Evolutionary conservation across 2,113 vertebrate species (phyloP), one percentile per base, ranked within the genome.

Genomic region (Elephas maximus): DNA sequence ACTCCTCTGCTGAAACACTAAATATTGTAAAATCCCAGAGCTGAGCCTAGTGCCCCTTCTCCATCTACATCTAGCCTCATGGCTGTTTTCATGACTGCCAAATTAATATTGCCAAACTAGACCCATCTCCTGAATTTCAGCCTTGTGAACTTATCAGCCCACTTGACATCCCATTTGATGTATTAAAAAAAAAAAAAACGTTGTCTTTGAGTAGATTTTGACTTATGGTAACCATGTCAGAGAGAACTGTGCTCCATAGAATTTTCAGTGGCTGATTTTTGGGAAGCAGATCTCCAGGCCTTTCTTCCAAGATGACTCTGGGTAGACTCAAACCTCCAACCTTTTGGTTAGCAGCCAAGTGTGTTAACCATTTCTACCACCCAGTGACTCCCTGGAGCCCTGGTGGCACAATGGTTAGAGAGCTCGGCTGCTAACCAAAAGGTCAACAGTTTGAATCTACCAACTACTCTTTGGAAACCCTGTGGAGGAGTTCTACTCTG

Each of bases 71-170:
- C 48, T 78, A 81, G 44, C 28, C 48, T 28, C 10, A 20, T 65
- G 41, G 51, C 14, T 93, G 3, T 30, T 95, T 85, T n/a, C 48
- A 30, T 92, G 62, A 93, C 37, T 95, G 26, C 20, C 41, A 88
- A 88, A 84, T 87, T 62, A 73, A 28, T 67, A 73, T 90, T 62
- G 86, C 48, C 65, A 96, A 92, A 89, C 76, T 33, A 37, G 41
- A 83, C 18, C 41, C 60, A 6, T 18, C 21, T 21, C n/a, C 71
- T 62, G 28, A 87, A 91, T 77, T 90, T 93, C 21, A 88, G 28
- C 33, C 44, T 86, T 71, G 11, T 45, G 9, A 83, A 82, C n/a
- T 24, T 51, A 48, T n/a, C 30, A 69, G 67, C 67, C 67, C 10
- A 69, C 44, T 51, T 33, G 77, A 48, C 44, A 48, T 17, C 24